Conservation (phyloP, 92 coral and sea anemone species). For the Palythoa caribaeorum region DNA sequence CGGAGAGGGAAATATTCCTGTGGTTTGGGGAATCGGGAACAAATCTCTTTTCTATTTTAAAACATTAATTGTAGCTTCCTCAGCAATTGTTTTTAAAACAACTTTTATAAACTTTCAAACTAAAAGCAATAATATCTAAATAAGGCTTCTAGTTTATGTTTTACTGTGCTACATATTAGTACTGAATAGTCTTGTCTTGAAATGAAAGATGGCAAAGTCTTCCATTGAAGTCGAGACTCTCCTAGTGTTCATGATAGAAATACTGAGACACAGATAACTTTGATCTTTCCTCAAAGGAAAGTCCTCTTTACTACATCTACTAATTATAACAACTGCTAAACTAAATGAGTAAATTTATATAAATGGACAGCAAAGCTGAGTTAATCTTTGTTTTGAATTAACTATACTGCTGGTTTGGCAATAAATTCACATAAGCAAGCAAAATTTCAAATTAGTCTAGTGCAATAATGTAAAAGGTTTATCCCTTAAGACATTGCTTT, state of each 20-base stretch:
- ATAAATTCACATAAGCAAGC: background rate
- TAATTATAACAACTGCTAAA: background rate
- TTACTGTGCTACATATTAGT: background rate
- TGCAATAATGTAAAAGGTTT: background rate
- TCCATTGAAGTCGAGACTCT: background rate
- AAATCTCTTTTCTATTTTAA: background rate
- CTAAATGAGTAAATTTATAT: background rate
- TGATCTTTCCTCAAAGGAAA: background rate
- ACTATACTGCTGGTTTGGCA: background rate
- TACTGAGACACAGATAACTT: no score
- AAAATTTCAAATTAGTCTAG: background rate
- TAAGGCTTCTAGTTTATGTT: background rate
- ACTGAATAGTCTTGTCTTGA: background rate
- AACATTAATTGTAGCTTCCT: background rate
- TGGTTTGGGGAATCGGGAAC: conserved; percentile 1
- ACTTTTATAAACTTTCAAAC: background rate
- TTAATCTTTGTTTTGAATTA: background rate
- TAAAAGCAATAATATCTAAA: no score
- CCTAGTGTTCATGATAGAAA: background rate
- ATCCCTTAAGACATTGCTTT: background rate
- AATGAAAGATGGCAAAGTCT: background rate
- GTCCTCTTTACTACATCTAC: background rate
- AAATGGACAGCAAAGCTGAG: background rate
- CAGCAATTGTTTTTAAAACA: background rate
- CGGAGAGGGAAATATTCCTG: background rate